Percentiles rank a stretch among this genome's conserved stretches.
Conservation (phyloP, 2,797 vertebrate species). For the Geotrypetes seraphini region DNA sequence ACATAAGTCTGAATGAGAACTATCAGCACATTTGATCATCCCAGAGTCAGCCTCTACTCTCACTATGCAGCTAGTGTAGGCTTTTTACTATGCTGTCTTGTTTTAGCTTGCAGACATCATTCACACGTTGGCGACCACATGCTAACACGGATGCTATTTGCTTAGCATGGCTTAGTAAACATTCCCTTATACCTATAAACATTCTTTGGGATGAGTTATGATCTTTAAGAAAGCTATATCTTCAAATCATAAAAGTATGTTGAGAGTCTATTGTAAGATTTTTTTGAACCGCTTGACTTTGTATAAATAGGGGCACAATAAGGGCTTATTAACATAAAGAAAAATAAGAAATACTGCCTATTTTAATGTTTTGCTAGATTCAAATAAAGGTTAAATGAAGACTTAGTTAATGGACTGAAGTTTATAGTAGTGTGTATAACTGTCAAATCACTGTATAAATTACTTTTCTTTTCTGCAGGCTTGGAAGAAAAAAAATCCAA, state of each 20-base stretch:
- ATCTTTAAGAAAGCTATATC: neutral
- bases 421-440: slow-evolving; percentile 54
- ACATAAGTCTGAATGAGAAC: no score
- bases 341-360: slow-evolving; percentile 26
- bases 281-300: slow-evolving; percentile 23
- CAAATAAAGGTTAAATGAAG: slow-evolving; percentile 45
- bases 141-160: no score
- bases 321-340: slow-evolving; percentile 27
- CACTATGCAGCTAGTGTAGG: no score
- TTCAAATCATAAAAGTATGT: slow-evolving; percentile 5
- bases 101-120: no score
- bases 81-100: no score
- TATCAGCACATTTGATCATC: no score
- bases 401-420: slow-evolving; percentile 53
- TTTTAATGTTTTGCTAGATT: slow-evolving; percentile 35
- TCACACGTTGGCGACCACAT: no score
- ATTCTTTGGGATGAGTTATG: slow-evolving; percentile 4
- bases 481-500: slow-evolving; percentile 58
- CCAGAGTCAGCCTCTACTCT: no score
- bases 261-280: slow-evolving; percentile 9
- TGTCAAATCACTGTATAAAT: slow-evolving; percentile 59
- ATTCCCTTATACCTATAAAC: no score
- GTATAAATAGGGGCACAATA: slow-evolving; percentile 11
- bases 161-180: no score
- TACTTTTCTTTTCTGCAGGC: slow-evolving; percentile 48